phyloP scores from a whole-genome alignment of 35 echinoderm and acorn worm species.

The Diadema setosum region DNA sequence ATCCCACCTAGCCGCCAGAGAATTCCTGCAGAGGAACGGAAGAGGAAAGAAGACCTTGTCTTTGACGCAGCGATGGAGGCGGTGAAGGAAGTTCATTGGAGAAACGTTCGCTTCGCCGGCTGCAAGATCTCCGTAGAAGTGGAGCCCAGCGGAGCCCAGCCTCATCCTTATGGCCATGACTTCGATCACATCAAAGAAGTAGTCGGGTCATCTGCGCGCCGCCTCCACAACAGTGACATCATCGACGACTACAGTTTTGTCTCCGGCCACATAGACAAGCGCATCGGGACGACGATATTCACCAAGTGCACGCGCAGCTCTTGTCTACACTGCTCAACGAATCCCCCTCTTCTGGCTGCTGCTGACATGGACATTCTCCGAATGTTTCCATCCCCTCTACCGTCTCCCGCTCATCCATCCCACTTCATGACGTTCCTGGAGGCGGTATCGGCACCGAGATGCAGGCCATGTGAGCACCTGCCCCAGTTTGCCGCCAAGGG shows the following conservation, averaged over 20 bases:
- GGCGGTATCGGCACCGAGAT: too few species aligned
- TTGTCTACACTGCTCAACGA: background rate
- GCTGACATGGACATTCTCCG: background rate
- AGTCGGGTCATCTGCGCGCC: background rate
- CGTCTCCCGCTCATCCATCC: background rate
- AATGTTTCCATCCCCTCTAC: background rate
- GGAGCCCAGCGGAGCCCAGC: background rate
- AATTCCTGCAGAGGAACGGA: background rate
- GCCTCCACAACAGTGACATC: background rate
- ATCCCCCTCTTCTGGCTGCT: background rate
- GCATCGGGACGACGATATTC: background rate
- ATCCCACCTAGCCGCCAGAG: background rate
- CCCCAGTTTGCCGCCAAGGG: background rate
- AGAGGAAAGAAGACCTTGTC: conserved; percentile 12
- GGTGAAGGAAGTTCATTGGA: conserved; percentile 18
- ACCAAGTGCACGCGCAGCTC: background rate
- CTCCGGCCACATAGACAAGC: background rate
- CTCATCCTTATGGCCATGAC: background rate
- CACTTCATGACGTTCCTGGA: background rate
- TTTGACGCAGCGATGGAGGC: conserved; percentile 34
- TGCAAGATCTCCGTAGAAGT: background rate
- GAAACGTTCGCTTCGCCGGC: background rate
- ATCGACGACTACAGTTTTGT: background rate
- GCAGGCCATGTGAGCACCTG: background rate
- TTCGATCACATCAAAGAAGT: background rate